These are phyloP conservation scores for rabbit (Oryctolagus cuniculus) DNA, from an alignment of 2,113 vertebrate species.

Conservation along the genomic window DNA sequence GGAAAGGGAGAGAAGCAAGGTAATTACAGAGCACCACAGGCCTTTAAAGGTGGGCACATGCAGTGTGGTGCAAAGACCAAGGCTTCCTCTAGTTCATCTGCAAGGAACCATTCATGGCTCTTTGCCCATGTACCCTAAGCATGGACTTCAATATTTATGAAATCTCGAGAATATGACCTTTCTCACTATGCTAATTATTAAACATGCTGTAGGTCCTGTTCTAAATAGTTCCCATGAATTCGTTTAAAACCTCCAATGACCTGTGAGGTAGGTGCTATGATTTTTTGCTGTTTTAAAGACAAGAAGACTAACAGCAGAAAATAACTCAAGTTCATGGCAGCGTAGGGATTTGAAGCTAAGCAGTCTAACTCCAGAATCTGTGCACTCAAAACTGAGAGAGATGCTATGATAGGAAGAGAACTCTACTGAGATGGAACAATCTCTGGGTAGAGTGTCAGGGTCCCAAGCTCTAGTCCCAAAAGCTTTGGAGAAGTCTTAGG, in stretches of 20 bases:
- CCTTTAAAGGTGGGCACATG: accelerated
- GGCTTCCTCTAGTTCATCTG: background rate
- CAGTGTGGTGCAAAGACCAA: background rate
- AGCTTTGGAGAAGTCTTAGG: background rate
- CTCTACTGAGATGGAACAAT: background rate
- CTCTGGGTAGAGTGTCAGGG: accelerated
- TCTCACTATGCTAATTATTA: background rate
- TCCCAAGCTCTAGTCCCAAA: background rate
- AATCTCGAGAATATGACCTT: background rate
- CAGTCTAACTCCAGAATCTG: background rate
- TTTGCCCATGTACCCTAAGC: background rate
- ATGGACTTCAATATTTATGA: background rate
- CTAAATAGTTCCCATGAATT: background rate
- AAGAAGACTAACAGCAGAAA: background rate
- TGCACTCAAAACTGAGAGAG: background rate
- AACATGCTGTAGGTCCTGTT: background rate
- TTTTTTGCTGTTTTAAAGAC: constrained; percentile 20
- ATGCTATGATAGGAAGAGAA: background rate
- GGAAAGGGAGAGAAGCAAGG: constrained; percentile 19
- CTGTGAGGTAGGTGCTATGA: background rate
- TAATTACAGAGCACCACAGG: background rate
- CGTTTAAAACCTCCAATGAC: background rate
- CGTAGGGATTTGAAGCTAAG: background rate
- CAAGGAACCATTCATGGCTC: accelerated
- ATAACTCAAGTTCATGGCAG: background rate